A percentile compares a stretch with the other conserved stretches of the same genome.
Conservation (phyloP, 2,797 vertebrate species). For the Sebastes diploproa region DNA sequence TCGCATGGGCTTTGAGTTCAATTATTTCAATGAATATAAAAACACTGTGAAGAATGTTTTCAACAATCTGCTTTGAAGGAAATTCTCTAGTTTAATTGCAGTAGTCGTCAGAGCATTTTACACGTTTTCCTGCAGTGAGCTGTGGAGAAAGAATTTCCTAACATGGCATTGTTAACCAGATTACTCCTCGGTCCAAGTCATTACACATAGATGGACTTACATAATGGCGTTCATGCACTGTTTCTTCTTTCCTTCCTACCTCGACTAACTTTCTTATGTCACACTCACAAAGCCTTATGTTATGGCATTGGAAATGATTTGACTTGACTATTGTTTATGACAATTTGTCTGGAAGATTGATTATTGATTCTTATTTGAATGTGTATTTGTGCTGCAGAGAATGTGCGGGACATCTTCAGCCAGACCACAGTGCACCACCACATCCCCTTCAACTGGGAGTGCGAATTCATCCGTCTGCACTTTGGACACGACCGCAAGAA, state of each 20-base stretch:
- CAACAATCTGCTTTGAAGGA: not conserved
- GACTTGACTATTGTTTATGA: not conserved
- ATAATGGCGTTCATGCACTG: conserved; percentile 17
- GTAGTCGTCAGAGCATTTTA: not conserved
- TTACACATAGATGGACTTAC: conserved; percentile 35
- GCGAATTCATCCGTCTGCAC: conserved; percentile 96
- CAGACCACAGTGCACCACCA: conserved; percentile 97
- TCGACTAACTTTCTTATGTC: not conserved
- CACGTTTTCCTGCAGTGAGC: not conserved
- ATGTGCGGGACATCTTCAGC: conserved; percentile 97
- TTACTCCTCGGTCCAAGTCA: conserved; percentile 42
- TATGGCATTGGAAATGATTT: not conserved
- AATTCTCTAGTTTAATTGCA: not conserved
- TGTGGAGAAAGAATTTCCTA: conserved; percentile 26
- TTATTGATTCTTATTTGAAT: not conserved
- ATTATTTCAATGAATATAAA: not conserved
- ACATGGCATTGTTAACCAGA: conserved; percentile 47
- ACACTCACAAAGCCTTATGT: not conserved
- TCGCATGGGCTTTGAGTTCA: not conserved
- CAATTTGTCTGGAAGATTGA: not conserved
- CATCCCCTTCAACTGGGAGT: conserved; percentile 99
- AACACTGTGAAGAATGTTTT: not conserved
- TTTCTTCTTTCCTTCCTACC: not conserved
- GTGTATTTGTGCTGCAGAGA: conserved; percentile 80
- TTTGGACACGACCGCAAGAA: conserved; percentile 96